Conservation (phyloP, 1,140 invertebrate genomes). For the Bombus turneri region DNA sequence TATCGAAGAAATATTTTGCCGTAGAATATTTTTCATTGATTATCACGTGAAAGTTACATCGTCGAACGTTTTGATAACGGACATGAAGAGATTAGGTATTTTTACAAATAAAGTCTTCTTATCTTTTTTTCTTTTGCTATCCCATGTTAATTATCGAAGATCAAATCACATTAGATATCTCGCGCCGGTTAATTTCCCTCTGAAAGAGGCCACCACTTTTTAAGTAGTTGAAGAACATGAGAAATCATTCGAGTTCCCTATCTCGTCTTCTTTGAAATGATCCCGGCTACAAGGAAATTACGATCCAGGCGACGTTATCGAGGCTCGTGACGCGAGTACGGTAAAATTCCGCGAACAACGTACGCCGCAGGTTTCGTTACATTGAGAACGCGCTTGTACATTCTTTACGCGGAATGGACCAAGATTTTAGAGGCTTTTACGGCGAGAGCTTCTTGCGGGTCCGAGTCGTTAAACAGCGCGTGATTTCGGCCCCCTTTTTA, state of each 20-base stretch:
- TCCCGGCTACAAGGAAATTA: not conserved
- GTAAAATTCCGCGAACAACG: not conserved
- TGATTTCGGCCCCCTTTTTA: slow-evolving; percentile 55
- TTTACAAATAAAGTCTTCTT: not conserved
- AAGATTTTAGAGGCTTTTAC: slow-evolving; percentile 63
- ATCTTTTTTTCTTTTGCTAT: not conserved
- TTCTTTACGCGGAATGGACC: slow-evolving; percentile 47
- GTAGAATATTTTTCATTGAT: too few species aligned
- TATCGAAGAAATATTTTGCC: not conserved
- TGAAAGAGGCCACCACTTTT: too few species aligned
- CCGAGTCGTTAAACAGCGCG: slow-evolving; percentile 64
- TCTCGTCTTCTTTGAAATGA: not conserved
- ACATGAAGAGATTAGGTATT: too few species aligned
- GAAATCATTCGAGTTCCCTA: too few species aligned
- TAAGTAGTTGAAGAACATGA: too few species aligned
- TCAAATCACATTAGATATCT: not conserved
- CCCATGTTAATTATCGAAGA: not conserved
- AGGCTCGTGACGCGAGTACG: not conserved
- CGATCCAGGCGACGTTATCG: not conserved
- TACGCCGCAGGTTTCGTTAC: not conserved
- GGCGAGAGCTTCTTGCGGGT: slow-evolving; percentile 64
- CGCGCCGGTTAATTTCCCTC: not conserved
- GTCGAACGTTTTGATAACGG: too few species aligned
- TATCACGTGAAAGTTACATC: too few species aligned
- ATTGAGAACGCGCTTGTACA: not conserved